Evolutionary conservation across 2,797 vertebrate genomes (phyloP).

Genomic region (Spinus olivaceus): DNA sequence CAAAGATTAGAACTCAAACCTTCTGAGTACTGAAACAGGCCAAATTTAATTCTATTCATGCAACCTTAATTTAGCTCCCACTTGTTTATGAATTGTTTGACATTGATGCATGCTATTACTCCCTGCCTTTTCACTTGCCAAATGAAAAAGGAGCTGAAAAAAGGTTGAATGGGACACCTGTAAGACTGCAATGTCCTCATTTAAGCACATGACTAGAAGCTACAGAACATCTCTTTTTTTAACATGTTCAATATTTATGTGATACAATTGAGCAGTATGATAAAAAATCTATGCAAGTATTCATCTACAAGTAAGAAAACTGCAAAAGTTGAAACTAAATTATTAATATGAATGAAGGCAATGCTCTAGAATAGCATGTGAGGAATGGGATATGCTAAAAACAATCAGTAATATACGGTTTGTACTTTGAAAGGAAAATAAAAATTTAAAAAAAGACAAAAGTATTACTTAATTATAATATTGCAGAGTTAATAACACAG

Average conservation of each 20-base stretch:
- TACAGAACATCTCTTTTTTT: background rate
- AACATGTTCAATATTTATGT: background rate
- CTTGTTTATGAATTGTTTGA: background rate
- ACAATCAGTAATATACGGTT: background rate
- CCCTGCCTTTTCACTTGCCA: background rate
- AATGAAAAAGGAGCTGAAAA: background rate
- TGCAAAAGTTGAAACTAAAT: background rate
- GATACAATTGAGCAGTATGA: background rate
- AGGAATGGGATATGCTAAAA: background rate
- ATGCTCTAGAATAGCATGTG: background rate
- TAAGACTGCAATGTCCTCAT: background rate
- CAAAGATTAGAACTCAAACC: background rate
- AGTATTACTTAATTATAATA: background rate
- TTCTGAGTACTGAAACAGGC: background rate
- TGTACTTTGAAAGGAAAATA: background rate
- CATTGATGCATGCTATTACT: background rate
- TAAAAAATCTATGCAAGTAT: background rate
- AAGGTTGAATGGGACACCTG: background rate
- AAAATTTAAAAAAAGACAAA: background rate
- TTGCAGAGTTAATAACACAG: constrained; percentile 19
- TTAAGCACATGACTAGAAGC: background rate
- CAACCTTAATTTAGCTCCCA: background rate
- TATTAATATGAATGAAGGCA: background rate
- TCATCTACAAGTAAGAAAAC: background rate
- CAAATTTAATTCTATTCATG: background rate